Percentiles rank a stretch among this genome's conserved stretches.
Conservation (phyloP, 2,113 vertebrate species). For the Condylura cristata region DNA sequence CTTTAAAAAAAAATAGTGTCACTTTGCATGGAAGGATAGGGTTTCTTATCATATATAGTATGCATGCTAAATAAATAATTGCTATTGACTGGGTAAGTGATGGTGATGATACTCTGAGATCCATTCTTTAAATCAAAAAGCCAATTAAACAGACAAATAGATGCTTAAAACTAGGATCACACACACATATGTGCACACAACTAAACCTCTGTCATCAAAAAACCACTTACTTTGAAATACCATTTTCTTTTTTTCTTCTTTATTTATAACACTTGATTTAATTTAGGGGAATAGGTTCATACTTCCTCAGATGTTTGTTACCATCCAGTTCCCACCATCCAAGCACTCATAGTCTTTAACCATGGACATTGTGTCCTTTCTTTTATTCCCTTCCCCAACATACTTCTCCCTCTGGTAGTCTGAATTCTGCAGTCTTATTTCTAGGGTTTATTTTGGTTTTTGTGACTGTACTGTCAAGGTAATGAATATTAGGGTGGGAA, state of each 20-base stretch:
- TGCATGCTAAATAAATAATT: slow-evolving; percentile 5
- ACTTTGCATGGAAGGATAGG: not conserved
- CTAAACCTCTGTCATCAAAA: not conserved
- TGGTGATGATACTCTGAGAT: not conserved
- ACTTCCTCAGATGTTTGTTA: too few species aligned
- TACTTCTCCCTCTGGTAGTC: too few species aligned
- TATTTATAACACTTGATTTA: too few species aligned
- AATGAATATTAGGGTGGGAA: not conserved
- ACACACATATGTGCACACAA: too few species aligned
- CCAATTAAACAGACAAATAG: not conserved
- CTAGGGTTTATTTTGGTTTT: not conserved
- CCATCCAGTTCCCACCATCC: too few species aligned
- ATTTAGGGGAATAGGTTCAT: too few species aligned
- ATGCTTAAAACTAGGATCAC: not conserved
- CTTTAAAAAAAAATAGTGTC: too few species aligned
- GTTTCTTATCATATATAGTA: not conserved
- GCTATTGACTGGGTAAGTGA: not conserved
- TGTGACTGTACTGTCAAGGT: slow-evolving; percentile 12
- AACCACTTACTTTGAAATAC: slow-evolving; percentile 30
- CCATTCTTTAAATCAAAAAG: slow-evolving; percentile 17
- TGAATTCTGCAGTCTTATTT: too few species aligned
- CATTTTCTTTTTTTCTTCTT: too few species aligned
- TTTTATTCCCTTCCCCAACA: too few species aligned
- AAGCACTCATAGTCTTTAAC: too few species aligned
- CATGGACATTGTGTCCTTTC: too few species aligned